phyloP scores from a whole-genome alignment of 2,888 invertebrate species.

The Mesorhabditis belari region DNA sequence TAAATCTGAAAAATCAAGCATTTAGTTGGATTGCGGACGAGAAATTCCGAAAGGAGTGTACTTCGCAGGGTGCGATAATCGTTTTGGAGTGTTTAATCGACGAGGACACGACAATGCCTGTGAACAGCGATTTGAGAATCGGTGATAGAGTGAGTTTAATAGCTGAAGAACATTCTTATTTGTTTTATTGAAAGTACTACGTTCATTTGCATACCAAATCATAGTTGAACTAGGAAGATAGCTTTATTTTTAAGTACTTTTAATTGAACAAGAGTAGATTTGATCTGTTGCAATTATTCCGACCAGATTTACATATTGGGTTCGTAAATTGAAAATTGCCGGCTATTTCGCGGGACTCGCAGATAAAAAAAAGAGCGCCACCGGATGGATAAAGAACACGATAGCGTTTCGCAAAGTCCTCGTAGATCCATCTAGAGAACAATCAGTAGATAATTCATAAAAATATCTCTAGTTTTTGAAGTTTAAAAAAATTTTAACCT shows the following conservation, averaged over 20 bases:
- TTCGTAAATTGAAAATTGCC: too few species aligned
- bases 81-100: conserved; percentile 35
- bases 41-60: conserved; percentile 40
- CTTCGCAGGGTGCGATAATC: conserved; percentile 27
- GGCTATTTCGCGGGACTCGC: too few species aligned
- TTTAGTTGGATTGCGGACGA: conserved; percentile 3
- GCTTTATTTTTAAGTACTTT: too few species aligned
- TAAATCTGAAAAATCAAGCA: background rate
- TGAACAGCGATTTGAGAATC: conserved; percentile 26
- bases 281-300: too few species aligned
- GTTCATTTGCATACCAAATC: too few species aligned
- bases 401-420: conserved; percentile 70
- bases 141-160: conserved; percentile 20
- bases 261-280: too few species aligned
- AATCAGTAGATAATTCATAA: background rate
- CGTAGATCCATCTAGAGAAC: conserved; percentile 61
- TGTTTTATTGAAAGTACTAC: too few species aligned
- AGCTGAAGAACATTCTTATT: too few species aligned
- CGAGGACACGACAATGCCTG: conserved; percentile 30
- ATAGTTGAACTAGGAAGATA: too few species aligned
- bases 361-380: too few species aligned
- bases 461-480: too few species aligned
- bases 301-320: too few species aligned
- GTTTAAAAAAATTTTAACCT: conserved; percentile 54
- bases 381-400: conserved; percentile 69